These are phyloP conservation scores for Drosophila setifemur DNA, from an alignment of 1,140 invertebrate genomes.

Conservation along the genomic window DNA sequence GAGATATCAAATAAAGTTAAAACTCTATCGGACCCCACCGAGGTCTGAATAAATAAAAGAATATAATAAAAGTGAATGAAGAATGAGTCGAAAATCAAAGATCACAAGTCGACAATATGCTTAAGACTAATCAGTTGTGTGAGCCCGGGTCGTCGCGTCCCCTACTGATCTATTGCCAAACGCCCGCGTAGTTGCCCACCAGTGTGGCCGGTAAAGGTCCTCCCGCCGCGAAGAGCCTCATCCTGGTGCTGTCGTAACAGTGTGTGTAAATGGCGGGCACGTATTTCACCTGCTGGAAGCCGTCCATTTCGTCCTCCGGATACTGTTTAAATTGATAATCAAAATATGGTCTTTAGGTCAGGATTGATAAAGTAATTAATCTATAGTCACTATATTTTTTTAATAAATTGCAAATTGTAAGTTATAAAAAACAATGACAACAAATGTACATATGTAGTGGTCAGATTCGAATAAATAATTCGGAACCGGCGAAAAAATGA, in stretches of 20 bases:
- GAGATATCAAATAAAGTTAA: slow-evolving; percentile 12
- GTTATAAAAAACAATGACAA: no score
- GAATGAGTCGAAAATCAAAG: slow-evolving; percentile 3
- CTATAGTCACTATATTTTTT: no score
- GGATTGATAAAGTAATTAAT: no score
- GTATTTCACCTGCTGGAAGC: slow-evolving; percentile 92
- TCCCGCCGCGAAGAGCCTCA: slow-evolving; percentile 95
- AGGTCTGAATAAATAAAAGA: slow-evolving; percentile 29
- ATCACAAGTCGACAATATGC: slow-evolving; percentile 32
- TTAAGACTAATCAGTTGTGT: slow-evolving; percentile 63
- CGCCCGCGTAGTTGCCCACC: slow-evolving; percentile 91
- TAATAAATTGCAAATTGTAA: no score
- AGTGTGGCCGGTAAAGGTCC: slow-evolving; percentile 95
- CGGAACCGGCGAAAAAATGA: no score
- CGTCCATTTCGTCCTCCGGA: slow-evolving; percentile 92
- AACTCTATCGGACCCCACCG: slow-evolving; percentile 20
- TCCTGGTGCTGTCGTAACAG: slow-evolving; percentile 96
- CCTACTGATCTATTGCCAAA: slow-evolving; percentile 84
- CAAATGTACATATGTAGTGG: no score
- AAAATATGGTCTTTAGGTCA: no score
- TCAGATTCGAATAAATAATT: no score
- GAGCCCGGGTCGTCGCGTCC: slow-evolving; percentile 16
- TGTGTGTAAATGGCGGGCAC: slow-evolving; percentile 98
- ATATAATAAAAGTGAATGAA: neutral
- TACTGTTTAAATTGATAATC: no score